Evolutionary conservation across 2,113 vertebrate genomes (phyloP).

Genomic region (Dryoscopus gambensis): DNA sequence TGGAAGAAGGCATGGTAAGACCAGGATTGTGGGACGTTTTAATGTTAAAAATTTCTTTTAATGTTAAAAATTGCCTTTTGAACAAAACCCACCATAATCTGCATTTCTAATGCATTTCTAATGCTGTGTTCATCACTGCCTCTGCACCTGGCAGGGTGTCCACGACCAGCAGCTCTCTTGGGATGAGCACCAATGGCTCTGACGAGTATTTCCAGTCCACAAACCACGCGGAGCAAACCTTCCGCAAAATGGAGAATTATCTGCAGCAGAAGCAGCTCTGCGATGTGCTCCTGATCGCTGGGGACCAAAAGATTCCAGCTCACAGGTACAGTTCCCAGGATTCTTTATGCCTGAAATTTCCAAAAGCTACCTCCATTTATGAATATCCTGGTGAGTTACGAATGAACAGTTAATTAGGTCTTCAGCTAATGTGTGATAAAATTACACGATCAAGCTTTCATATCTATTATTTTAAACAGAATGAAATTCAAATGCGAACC

Average conservation of each 20-base stretch:
- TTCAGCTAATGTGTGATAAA: neutral
- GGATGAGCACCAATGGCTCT: constrained; percentile 80
- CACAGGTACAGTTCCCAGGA: constrained; percentile 77
- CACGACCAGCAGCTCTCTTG: constrained; percentile 71
- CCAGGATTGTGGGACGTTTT: neutral
- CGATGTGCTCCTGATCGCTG: constrained; percentile 90
- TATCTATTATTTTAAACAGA: neutral
- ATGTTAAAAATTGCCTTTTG: neutral
- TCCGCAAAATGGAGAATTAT: constrained; percentile 94
- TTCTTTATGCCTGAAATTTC: neutral
- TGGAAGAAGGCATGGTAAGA: neutral
- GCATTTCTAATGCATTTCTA: neutral
- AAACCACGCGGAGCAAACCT: constrained; percentile 91
- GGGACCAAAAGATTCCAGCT: constrained; percentile 92
- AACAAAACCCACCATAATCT: fast-evolving
- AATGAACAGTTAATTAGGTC: neutral
- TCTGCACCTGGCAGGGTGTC: constrained; percentile 71
- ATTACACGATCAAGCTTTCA: fast-evolving
- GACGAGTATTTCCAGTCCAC: constrained; percentile 88
- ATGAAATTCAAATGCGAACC: neutral
- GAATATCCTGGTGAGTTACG: neutral
- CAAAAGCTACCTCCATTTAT: neutral
- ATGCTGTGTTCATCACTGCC: fast-evolving
- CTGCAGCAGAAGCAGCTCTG: constrained; percentile 95
- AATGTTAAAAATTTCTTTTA: neutral